A percentile compares a stretch with the other conserved stretches of the same genome.
Evolutionary conservation across 1,140 invertebrate genomes (phyloP).

Genomic region (Homarus americanus): DNA sequence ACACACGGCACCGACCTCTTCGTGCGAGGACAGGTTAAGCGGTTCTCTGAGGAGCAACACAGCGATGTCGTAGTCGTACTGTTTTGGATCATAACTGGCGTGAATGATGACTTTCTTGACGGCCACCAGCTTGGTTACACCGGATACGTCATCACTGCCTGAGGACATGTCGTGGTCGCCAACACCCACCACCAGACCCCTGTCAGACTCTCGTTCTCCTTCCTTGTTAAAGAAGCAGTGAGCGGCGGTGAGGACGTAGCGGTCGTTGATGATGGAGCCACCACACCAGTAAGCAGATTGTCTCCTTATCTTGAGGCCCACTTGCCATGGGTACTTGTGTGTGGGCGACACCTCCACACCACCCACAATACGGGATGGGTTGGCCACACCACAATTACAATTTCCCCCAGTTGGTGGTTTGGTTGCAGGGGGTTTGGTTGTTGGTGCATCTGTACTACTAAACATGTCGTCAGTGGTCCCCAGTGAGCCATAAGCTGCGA

Average conservation of each 20-base stretch:
- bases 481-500: too few species aligned
- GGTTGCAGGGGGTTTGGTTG: too few species aligned
- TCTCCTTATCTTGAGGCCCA: slow-evolving; percentile 20
- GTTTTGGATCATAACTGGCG: not conserved
- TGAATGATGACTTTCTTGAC: slow-evolving; percentile 11
- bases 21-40: slow-evolving; percentile 34
- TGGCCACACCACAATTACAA: too few species aligned
- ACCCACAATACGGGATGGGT: too few species aligned
- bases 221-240: slow-evolving; percentile 60
- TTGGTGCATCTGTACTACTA: too few species aligned
- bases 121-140: slow-evolving; percentile 34
- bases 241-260: slow-evolving; percentile 69
- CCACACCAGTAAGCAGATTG: slow-evolving; percentile 46
- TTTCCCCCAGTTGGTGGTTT: too few species aligned
- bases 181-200: slow-evolving; percentile 27
- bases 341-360: too few species aligned
- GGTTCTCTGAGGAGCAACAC: slow-evolving; percentile 70
- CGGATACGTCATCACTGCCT: slow-evolving; percentile 3
- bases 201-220: not conserved
- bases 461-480: too few species aligned
- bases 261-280: slow-evolving; percentile 66
- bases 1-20: slow-evolving; percentile 56
- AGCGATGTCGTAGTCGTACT: slow-evolving; percentile 76
- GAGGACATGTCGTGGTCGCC: slow-evolving; percentile 31
- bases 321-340: slow-evolving; percentile 71